phyloP scores from a whole-genome alignment of 1,140 invertebrate genomes.

The Leptinotarsa texana region DNA sequence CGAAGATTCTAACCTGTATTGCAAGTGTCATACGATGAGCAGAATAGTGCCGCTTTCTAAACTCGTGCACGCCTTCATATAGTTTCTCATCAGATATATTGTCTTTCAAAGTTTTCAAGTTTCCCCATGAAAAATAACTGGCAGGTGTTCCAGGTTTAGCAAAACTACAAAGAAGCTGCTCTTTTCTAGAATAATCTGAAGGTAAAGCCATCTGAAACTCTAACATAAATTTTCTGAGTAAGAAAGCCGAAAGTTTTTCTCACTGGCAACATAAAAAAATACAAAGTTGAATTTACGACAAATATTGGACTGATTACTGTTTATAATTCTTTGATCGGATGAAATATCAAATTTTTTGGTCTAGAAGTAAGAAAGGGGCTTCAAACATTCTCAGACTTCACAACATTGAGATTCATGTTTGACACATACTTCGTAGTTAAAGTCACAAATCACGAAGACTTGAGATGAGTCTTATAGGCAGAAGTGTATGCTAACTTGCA shows the following conservation, averaged over 20 bases:
- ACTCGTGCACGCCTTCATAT: conserved; percentile 72
- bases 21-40: conserved; percentile 87
- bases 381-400: too few species aligned
- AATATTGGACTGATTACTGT: not conserved
- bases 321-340: too few species aligned
- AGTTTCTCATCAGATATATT: conserved; percentile 68
- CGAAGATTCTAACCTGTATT: conserved; percentile 63
- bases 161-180: conserved; percentile 73
- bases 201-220: conserved; percentile 77
- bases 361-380: too few species aligned
- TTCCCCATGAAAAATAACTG: conserved; percentile 84
- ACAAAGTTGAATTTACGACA: conserved; percentile 20
- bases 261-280: not conserved
- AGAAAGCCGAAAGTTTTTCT: too few species aligned
- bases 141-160: conserved; percentile 73
- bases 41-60: conserved; percentile 82
- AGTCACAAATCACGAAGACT: too few species aligned
- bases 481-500: too few species aligned
- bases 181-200: conserved; percentile 68
- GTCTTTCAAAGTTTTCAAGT: conserved; percentile 74
- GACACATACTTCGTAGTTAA: too few species aligned
- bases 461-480: too few species aligned
- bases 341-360: too few species aligned
- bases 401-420: too few species aligned
- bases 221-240: conserved; percentile 44